Evolutionary conservation across 2,888 invertebrate genomes (phyloP).

Genomic region (Therioaphis trifolii): DNA sequence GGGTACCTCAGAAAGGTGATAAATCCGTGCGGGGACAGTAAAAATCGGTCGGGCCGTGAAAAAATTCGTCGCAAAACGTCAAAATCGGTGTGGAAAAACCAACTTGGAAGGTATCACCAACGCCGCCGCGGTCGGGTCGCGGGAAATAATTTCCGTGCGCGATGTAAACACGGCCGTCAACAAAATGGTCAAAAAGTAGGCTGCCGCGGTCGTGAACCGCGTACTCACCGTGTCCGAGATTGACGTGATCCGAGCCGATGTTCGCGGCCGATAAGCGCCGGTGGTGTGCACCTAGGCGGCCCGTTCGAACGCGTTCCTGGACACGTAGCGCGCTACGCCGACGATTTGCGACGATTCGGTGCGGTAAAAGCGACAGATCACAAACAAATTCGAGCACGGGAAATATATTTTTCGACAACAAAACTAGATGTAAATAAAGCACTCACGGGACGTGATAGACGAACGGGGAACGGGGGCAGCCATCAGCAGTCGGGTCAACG

Average conservation of each 20-base stretch:
- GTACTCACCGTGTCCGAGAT: constrained; percentile 61
- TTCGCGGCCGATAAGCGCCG: constrained; percentile 49
- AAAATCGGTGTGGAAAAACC: constrained; percentile 3
- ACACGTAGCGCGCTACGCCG: constrained; percentile 43
- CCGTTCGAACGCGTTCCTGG: constrained; percentile 38
- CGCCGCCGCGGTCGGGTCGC: not conserved
- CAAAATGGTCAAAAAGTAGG: constrained; percentile 59
- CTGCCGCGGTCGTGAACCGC: constrained; percentile 55
- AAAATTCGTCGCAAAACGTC: constrained; percentile 25
- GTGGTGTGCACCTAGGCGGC: constrained; percentile 4
- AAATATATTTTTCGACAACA: constrained; percentile 62
- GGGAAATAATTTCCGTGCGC: constrained; percentile 29
- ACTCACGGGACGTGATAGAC: constrained; percentile 59
- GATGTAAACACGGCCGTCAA: constrained; percentile 58
- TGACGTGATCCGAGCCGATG: constrained; percentile 56
- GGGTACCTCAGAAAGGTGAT: constrained; percentile 21
- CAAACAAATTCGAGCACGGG: constrained; percentile 52
- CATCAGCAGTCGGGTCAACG: constrained; percentile 61
- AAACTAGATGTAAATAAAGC: constrained; percentile 63
- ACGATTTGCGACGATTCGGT: constrained; percentile 40
- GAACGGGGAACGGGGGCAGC: constrained; percentile 60
- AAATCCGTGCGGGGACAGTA: not conserved
- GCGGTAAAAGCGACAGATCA: constrained; percentile 36
- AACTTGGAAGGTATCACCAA: rapidly evolving
- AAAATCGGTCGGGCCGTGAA: constrained; percentile 31